These are phyloP conservation scores for Phycodurus eques DNA, from an alignment of 2,113 vertebrate genomes.

Conservation along the genomic window DNA sequence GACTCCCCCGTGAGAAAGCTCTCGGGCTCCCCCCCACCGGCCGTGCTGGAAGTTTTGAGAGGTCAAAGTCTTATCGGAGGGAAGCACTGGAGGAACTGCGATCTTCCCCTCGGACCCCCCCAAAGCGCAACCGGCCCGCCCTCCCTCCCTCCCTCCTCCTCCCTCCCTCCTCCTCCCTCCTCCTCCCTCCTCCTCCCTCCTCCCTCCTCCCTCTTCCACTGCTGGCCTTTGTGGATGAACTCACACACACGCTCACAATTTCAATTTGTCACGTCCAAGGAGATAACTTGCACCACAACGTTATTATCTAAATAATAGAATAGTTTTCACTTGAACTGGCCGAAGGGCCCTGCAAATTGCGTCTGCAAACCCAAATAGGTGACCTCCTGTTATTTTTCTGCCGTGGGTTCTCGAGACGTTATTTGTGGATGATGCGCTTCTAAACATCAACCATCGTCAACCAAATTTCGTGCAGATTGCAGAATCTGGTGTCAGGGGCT, in stretches of 20 bases:
- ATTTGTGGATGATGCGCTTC: too few species aligned
- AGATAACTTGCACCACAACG: neutral
- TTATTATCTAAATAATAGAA: neutral
- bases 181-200: slow-evolving; percentile 21
- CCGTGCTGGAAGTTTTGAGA: slow-evolving; percentile 58
- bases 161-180: slow-evolving; percentile 30
- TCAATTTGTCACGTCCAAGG: neutral
- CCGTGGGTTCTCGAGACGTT: too few species aligned
- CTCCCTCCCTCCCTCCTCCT: slow-evolving; percentile 26
- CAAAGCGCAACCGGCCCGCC: slow-evolving; percentile 3
- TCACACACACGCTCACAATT: neutral
- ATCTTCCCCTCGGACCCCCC: slow-evolving; percentile 37
- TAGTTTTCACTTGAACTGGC: neutral
- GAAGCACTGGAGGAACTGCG: slow-evolving; percentile 70
- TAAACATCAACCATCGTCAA: too few species aligned
- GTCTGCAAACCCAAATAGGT: neutral
- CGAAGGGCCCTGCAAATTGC: too few species aligned
- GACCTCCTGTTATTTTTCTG: neutral
- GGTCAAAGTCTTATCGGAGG: slow-evolving; percentile 67
- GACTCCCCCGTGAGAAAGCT: slow-evolving; percentile 45
- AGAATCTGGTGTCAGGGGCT: too few species aligned
- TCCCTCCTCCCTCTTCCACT: slow-evolving; percentile 27
- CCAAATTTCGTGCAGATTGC: too few species aligned
- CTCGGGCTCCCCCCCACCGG: slow-evolving; percentile 11
- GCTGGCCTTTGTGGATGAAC: neutral